Percentiles rank a stretch among this genome's conserved stretches.
Conservation (phyloP, 2,797 vertebrate genomes). For the Macroramphosus scolopax region DNA sequence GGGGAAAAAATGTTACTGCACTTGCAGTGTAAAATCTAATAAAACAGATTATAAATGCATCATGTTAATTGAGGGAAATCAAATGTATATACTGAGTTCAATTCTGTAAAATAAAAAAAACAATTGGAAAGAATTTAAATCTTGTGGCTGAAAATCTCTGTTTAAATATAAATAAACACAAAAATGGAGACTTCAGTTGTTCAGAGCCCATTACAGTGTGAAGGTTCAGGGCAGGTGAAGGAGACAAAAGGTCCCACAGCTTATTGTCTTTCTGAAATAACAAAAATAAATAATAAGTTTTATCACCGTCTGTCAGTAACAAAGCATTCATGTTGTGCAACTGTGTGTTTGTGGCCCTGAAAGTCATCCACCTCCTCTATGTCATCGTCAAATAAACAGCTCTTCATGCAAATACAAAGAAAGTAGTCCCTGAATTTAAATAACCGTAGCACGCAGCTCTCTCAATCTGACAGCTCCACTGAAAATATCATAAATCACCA, state of each 20-base stretch:
- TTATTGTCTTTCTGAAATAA: too few species aligned
- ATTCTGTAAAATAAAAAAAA: too few species aligned
- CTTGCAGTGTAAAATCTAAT: background rate
- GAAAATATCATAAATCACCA: conserved; percentile 71
- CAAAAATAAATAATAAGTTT: background rate
- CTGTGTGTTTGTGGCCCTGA: conserved; percentile 8
- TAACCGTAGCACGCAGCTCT: conserved; percentile 54
- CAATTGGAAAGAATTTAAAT: too few species aligned
- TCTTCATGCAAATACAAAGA: conserved; percentile 26
- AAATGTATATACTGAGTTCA: too few species aligned
- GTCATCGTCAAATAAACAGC: conserved; percentile 28
- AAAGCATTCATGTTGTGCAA: background rate
- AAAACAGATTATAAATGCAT: too few species aligned
- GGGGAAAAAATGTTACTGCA: background rate
- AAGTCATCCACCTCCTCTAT: background rate
- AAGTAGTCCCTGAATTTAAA: conserved; percentile 57
- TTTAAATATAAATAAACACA: too few species aligned
- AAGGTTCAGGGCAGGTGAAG: conserved; percentile 42
- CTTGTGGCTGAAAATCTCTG: too few species aligned
- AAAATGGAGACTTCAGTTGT: too few species aligned
- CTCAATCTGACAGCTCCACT: conserved; percentile 56
- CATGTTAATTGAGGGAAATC: too few species aligned
- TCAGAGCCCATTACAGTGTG: conserved; percentile 2
- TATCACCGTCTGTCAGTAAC: background rate
- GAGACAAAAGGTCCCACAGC: conserved; percentile 16